These are phyloP conservation scores for Chanos chanos DNA, from an alignment of 2,797 vertebrate species.

Conservation along the genomic window DNA sequence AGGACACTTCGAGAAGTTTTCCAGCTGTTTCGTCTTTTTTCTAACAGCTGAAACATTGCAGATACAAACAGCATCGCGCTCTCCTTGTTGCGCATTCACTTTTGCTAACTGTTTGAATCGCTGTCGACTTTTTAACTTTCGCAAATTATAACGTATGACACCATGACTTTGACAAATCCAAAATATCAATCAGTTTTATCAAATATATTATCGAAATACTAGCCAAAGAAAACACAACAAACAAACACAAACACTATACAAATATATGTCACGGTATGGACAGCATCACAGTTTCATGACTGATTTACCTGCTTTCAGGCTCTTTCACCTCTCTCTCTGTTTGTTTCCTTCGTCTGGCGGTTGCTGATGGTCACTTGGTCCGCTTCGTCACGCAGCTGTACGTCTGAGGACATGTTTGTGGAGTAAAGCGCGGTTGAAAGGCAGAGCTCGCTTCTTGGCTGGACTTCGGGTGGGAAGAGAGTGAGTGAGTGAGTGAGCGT, in stretches of 20 bases:
- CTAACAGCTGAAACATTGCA: too few species aligned
- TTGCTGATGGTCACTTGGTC: constrained; percentile 50
- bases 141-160: too few species aligned
- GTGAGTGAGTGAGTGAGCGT: constrained; percentile 22
- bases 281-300: background rate
- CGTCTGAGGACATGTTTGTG: constrained; percentile 75
- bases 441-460: constrained; percentile 49
- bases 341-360: constrained; percentile 43
- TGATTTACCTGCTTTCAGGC: constrained; percentile 64
- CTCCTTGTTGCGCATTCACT: too few species aligned
- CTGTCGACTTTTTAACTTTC: too few species aligned
- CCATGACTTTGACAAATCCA: too few species aligned
- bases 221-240: too few species aligned
- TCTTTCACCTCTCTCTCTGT: constrained; percentile 46
- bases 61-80: too few species aligned
- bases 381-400: constrained; percentile 69
- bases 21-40: too few species aligned
- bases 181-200: too few species aligned
- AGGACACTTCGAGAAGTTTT: too few species aligned
- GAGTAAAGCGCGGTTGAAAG: constrained; percentile 60
- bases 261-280: background rate
- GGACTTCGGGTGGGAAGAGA: constrained; percentile 14
- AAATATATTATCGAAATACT: too few species aligned
- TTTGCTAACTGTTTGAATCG: too few species aligned
- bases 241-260: background rate